phyloP scores from a whole-genome alignment of 1,140 invertebrate genomes.

The Heterodera carotae region DNA sequence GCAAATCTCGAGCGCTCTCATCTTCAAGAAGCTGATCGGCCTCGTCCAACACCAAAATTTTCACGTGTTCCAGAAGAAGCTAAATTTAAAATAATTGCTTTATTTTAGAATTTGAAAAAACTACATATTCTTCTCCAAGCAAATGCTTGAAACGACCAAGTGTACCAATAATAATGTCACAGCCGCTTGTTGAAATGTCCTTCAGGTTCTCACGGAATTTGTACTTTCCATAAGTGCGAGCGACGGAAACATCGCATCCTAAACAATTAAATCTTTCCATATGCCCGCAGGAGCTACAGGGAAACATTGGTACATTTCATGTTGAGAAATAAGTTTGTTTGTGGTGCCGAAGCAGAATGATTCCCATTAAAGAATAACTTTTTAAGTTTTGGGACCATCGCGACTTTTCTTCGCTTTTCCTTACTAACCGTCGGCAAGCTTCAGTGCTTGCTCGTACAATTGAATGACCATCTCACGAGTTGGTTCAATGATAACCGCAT shows the following conservation, averaged over 20 bases:
- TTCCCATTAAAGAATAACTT: no score
- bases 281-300: no score
- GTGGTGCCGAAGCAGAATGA: no score
- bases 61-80: slow-evolving; percentile 73
- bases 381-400: no score
- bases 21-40: slow-evolving; percentile 93
- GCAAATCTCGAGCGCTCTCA: slow-evolving; percentile 57
- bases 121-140: slow-evolving; percentile 19
- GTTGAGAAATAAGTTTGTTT: no score
- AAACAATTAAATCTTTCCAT: no score
- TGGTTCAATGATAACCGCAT: slow-evolving; percentile 88
- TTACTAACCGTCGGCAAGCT: slow-evolving; percentile 83
- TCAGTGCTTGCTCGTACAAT: slow-evolving; percentile 92
- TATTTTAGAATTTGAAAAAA: slow-evolving; percentile 15
- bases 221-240: slow-evolving; percentile 19
- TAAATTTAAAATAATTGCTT: slow-evolving; percentile 23
- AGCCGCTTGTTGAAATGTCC: slow-evolving; percentile 21
- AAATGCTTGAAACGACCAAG: slow-evolving; percentile 18
- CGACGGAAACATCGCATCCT: slow-evolving; percentile 20
- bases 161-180: slow-evolving; percentile 20
- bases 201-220: slow-evolving; percentile 4
- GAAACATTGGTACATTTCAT: no score
- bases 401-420: no score
- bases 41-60: slow-evolving; percentile 87
- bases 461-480: slow-evolving; percentile 93